Evolutionary conservation across 2,888 invertebrate species (phyloP).

Genomic region (Drosophila bunnanda): DNA sequence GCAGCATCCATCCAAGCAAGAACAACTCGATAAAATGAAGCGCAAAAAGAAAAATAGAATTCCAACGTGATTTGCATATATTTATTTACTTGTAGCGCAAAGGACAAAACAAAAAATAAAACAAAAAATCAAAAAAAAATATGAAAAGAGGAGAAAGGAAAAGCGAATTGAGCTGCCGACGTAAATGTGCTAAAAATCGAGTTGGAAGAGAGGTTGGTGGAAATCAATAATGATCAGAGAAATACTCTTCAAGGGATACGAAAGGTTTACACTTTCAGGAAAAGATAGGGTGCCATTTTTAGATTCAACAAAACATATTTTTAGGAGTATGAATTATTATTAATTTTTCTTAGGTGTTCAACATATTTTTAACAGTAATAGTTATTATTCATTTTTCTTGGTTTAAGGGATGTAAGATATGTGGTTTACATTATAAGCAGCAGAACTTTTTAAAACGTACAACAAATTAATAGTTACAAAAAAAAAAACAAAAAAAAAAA

Average conservation of each 20-base stretch:
- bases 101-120: conserved; percentile 13
- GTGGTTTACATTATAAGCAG: too few species aligned
- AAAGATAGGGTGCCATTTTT: too few species aligned
- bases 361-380: too few species aligned
- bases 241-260: conserved; percentile 6
- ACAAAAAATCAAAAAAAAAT: not conserved
- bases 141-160: conserved; percentile 14
- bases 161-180: conserved; percentile 49
- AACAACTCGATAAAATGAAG: conserved; percentile 33
- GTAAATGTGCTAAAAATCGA: conserved; percentile 18
- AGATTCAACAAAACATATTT: too few species aligned
- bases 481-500: too few species aligned
- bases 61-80: conserved; percentile 74
- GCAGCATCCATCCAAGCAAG: conserved; percentile 16
- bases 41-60: conserved; percentile 46
- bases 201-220: conserved; percentile 1
- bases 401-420: too few species aligned
- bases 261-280: too few species aligned
- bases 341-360: too few species aligned
- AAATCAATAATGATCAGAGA: conserved; percentile 1
- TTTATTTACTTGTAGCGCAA: conserved; percentile 56
- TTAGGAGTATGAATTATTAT: too few species aligned
- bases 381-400: too few species aligned
- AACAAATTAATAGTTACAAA: too few species aligned
- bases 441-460: too few species aligned